Base-by-base conservation (phyloP, 2,797 vertebrate genomes). In the Botia almorhae region DNA sequence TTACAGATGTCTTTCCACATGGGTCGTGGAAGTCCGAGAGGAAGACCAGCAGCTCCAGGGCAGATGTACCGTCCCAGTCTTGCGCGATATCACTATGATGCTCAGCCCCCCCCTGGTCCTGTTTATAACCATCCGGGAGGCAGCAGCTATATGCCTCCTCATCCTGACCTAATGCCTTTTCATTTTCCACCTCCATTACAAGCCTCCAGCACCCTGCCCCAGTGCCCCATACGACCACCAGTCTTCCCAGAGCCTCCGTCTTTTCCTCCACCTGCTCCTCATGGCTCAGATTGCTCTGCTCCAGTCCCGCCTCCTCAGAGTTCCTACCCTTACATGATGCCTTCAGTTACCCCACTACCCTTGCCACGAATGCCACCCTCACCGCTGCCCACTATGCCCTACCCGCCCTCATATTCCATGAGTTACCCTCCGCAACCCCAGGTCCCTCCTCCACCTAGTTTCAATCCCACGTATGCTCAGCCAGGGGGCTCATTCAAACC, bases 311-410 rank as follows among this genome's bases (percentile, higher is more conserved):
- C 94, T 70, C 89, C 94, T 70, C 96, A 96, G 74, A 94, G 90
- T 67, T 80, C 95, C 0, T 98, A 96, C 82, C 95, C 95, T 12
- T 98, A 96, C 83, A 94, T 98, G 95, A 93, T 97, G 92, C 90
- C 93, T 16, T 84, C 88, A 0, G 87, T 89, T n/a, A 95, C 96
- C 1, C 96, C 96, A 1, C 96, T 96, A 0, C 84, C 96, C 0
- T 83, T 97, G 33, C 94, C 95, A 0, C 87, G 94, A 0, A 94
- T 96, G 0, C 95, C 96, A 0, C 93, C 95, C 0, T 93, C 96
- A 0, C 90, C 95, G 0, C 87, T 95, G 0, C 95, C 95, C 0
- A 94, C 96, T 0, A 91, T 96, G 83, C 87, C 94, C 87, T 96
- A 96, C 0, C 96, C 96, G 64, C 86, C 95, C 0, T 91, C 94